phyloP scores from a whole-genome alignment of 2,113 vertebrate genomes.

The Poeciliopsis prolifica region DNA sequence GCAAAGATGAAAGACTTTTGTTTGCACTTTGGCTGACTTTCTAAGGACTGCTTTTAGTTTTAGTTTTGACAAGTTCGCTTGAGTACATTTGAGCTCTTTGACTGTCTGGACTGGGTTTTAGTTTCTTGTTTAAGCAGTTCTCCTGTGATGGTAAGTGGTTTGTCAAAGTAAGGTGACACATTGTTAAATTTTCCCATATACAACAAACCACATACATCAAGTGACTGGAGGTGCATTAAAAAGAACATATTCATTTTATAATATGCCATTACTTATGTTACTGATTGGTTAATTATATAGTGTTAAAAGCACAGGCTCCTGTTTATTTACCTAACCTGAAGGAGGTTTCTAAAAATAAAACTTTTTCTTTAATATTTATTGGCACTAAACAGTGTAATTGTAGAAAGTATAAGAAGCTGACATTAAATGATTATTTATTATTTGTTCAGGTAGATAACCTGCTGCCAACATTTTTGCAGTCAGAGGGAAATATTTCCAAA shows the following conservation, averaged over 20 bases:
- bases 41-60: constrained; percentile 6
- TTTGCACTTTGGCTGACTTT: neutral
- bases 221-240: neutral
- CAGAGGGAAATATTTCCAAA: neutral
- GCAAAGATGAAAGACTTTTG: constrained; percentile 25
- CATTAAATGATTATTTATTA: neutral
- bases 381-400: neutral
- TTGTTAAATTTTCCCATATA: neutral
- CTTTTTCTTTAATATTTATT: neutral
- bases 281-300: neutral
- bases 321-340: neutral
- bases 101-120: neutral
- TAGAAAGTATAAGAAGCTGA: neutral
- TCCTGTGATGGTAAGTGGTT: neutral
- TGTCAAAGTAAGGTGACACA: neutral
- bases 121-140: neutral
- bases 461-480: neutral
- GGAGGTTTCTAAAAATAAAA: neutral
- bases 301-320: neutral
- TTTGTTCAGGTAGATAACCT: neutral
- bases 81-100: neutral
- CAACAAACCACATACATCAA: neutral
- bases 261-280: neutral
- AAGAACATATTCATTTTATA: neutral
- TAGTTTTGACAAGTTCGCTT: neutral